A percentile compares a stretch with the other conserved stretches of the same genome.
Evolutionary conservation across 2,888 invertebrate species (phyloP).

Genomic region (Chrysolina oricalcia): DNA sequence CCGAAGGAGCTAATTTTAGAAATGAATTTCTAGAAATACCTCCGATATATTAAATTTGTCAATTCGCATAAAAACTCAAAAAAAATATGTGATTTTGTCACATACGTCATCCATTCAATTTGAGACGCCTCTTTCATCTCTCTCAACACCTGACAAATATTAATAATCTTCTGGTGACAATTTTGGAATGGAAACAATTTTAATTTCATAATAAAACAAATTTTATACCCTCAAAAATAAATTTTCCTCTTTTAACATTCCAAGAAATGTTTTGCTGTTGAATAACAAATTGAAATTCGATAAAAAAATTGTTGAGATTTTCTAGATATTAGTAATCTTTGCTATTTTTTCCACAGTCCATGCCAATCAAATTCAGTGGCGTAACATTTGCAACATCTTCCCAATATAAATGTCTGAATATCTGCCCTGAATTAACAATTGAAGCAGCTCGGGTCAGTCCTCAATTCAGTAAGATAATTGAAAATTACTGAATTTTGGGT

Average conservation of each 20-base stretch:
- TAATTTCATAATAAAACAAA: background rate
- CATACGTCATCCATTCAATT: slow-evolving; percentile 10
- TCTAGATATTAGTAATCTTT: slow-evolving; percentile 30
- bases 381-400: background rate
- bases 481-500: too few species aligned
- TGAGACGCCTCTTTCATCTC: background rate
- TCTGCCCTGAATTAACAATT: background rate
- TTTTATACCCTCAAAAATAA: slow-evolving; percentile 16
- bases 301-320: slow-evolving; percentile 30
- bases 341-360: background rate
- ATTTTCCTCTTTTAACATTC: slow-evolving; percentile 27
- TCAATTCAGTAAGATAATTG: too few species aligned
- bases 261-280: background rate
- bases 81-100: background rate
- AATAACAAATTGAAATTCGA: slow-evolving; percentile 29
- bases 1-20: background rate
- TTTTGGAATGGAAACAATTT: slow-evolving; percentile 1
- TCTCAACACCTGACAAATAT: slow-evolving; percentile 1
- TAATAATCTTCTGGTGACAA: slow-evolving; percentile 16
- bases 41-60: slow-evolving; percentile 4
- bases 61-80: background rate
- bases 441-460: too few species aligned
- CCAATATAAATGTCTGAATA: too few species aligned
- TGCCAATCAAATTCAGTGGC: slow-evolving; percentile 11
- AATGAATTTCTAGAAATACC: slow-evolving; percentile 1